Evolutionary conservation across 2,797 vertebrate genomes (phyloP).

Genomic region (Trachops cirrhosus): DNA sequence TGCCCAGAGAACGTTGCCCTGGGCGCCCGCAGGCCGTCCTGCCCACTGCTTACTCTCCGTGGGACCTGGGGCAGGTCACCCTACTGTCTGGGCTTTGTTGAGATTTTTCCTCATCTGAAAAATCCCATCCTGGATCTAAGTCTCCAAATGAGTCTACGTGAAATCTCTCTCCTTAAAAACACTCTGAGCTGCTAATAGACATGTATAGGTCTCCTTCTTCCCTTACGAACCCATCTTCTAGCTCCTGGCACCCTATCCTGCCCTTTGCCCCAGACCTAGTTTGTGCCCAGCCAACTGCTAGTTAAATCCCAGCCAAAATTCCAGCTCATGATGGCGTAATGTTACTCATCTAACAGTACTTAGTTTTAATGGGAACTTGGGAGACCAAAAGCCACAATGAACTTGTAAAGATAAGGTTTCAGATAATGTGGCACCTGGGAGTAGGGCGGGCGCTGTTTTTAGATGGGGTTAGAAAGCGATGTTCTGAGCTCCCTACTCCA

Average conservation of each 20-base stretch:
- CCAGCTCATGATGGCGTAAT: neutral
- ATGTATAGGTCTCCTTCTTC: neutral
- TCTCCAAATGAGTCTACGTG: neutral
- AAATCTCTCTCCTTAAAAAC: neutral
- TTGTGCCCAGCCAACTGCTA: neutral
- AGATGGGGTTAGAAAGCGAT: neutral
- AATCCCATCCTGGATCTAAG: neutral
- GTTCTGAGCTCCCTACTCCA: neutral
- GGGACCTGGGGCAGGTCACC: neutral
- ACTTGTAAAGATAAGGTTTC: neutral
- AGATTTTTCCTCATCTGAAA: neutral
- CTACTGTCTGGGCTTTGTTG: neutral
- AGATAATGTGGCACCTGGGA: neutral
- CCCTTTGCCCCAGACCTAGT: neutral
- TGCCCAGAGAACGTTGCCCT: rapidly evolving
- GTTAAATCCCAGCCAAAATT: neutral
- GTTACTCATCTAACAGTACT: neutral
- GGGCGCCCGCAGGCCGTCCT: rapidly evolving
- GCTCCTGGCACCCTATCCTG: neutral
- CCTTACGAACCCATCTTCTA: neutral
- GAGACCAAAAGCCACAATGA: neutral
- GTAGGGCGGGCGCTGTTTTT: neutral
- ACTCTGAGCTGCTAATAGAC: neutral
- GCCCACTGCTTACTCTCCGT: neutral
- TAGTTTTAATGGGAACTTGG: neutral